Evolutionary conservation across 2,888 invertebrate genomes (phyloP).

Genomic region (Xylocampa areola): DNA sequence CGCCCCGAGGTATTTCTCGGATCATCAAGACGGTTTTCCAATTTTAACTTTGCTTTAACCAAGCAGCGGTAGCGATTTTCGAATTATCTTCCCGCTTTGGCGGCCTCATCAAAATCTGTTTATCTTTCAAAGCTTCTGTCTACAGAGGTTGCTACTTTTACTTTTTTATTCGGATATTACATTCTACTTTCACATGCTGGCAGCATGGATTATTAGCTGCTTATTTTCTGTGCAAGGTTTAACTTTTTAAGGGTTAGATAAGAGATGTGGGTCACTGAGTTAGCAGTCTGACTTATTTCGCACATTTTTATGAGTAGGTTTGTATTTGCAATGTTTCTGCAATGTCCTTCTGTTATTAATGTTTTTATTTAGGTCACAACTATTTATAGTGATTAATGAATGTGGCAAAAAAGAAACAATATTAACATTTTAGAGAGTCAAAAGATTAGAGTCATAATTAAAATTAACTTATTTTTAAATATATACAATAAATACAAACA

Average conservation of each 20-base stretch:
- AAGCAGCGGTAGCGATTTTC: slow-evolving; percentile 79
- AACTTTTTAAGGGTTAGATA: slow-evolving; percentile 9
- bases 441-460: too few species aligned
- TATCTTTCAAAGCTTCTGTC: slow-evolving; percentile 73
- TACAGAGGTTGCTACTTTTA: slow-evolving; percentile 56
- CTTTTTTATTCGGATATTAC: slow-evolving; percentile 56
- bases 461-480: too few species aligned
- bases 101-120: slow-evolving; percentile 80
- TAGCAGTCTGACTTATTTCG: neutral
- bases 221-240: slow-evolving; percentile 18
- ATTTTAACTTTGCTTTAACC: slow-evolving; percentile 83
- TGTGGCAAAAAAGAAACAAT: too few species aligned
- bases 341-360: neutral
- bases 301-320: neutral
- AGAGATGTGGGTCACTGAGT: neutral
- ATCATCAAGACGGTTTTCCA: slow-evolving; percentile 85
- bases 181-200: slow-evolving; percentile 41
- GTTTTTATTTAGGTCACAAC: neutral
- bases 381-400: too few species aligned
- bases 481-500: too few species aligned
- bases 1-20: slow-evolving; percentile 83
- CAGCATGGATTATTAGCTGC: slow-evolving; percentile 31
- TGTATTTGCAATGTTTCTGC: neutral
- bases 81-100: slow-evolving; percentile 83
- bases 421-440: too few species aligned